Base-by-base conservation (phyloP, 2,888 invertebrate species). In the Meteorus cinctellus region DNA sequence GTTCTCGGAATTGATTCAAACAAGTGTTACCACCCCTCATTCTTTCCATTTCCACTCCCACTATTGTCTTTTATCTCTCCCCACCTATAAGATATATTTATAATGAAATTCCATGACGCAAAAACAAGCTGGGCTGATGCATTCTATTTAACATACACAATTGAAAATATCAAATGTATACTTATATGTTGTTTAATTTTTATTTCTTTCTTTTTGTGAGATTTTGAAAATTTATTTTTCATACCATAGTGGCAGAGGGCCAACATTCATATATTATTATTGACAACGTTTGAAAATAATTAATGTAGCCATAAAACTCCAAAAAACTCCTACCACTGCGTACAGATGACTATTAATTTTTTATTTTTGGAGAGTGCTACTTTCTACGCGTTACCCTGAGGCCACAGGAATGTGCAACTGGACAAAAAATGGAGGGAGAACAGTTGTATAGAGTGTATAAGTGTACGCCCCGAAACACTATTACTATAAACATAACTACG, bases 1-100 rank as follows among this genome's bases (percentile, higher is more conserved):
- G 81, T 86, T 86, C 86, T 81, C 78, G 80, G 86, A 86, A 87
- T 86, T 86, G 86, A 87, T 87, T 87, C 87, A 85, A 86, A 87
- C 86, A 87, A 87, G 86, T 87, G 86, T 86, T 86, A 84, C 86
- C 84, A 85, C 84, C 84, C 85, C 82, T n/a, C 36, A 31, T 8
- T 29, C 16, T 48, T 24, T n/a, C 14, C 48, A 48, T 75, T 73
- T 72, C 75, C 66, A 69, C 74, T n/a, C 48, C 48, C 48, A 16
- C 48, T 48, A 4, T 48, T 74, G 19, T 14, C 59, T 66, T 45
- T 60, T 59, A 71, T 67, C 48, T 63, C 67, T 82, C 80, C 77
- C 75, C 81, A 79, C 81, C 80, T 31, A 82, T 85, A 84, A 31
- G 1, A 19, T 27, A 86, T 86, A 86, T 84, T 85, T 86, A 86